Percentiles rank a stretch among this genome's conserved stretches.
These are phyloP conservation scores for Butorides virescens DNA, from an alignment of 2,113 vertebrate genomes.

Conservation along the genomic window DNA sequence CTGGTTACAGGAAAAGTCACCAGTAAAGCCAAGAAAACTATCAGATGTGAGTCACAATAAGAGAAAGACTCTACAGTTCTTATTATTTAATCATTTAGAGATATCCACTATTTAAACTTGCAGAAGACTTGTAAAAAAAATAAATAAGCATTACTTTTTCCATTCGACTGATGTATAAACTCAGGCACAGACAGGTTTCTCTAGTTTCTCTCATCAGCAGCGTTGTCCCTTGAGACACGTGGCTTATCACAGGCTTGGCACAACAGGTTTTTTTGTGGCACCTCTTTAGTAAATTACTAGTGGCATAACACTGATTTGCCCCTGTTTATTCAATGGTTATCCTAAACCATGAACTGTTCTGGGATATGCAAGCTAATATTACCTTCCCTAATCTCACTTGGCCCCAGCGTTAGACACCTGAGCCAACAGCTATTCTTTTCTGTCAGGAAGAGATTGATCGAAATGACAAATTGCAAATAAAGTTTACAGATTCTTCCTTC, in stretches of 20 bases:
- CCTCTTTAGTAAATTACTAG: neutral
- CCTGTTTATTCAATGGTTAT: neutral
- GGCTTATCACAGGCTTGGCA: neutral
- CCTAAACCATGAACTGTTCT: neutral
- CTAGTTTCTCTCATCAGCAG: neutral
- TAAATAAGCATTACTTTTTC: neutral
- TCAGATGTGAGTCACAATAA: neutral
- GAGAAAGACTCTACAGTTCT: neutral
- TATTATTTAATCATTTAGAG: neutral
- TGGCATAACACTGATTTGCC: neutral
- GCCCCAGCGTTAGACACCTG: neutral
- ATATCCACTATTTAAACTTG: neutral
- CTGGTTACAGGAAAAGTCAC: neutral
- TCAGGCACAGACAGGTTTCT: neutral
- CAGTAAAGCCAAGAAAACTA: neutral
- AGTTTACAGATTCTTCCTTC: constrained; percentile 33
- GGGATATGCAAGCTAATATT: neutral
- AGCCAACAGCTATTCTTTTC: constrained; percentile 21
- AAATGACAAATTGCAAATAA: constrained; percentile 37
- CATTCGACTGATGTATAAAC: neutral
- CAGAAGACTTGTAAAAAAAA: neutral
- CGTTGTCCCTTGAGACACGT: neutral
- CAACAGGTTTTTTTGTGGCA: neutral
- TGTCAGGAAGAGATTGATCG: constrained; percentile 15
- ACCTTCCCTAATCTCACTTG: constrained; percentile 2